Evolutionary conservation across 1,140 invertebrate species (phyloP), one percentile per base, ranked within the genome.

Genomic region (Microplitis mediator): DNA sequence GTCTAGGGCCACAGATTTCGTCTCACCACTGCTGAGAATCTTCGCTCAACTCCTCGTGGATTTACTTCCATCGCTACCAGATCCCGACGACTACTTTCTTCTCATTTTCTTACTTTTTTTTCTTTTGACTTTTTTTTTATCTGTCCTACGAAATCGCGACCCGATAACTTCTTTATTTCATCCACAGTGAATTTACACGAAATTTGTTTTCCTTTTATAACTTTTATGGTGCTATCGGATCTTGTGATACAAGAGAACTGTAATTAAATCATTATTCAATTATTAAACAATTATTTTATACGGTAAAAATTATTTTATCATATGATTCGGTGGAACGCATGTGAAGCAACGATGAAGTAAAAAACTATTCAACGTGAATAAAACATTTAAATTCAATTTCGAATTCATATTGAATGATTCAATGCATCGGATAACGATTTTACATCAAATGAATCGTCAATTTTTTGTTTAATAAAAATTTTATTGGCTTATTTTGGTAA

Each of bases 41-140:
- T 69, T 69, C n/a, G 52, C 54, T 70, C 45, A 62, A 62, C 50
- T 63, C 58, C 58, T 62, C 69, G 58, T 62, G 69, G 58, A 70
- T 70, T 70, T 70, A 70, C 69, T 45, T 50, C 68, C 2, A 70
- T 70, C 69, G 45, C 69, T 32, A 54, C n/a, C 39, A 58, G 60
- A 69, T 69, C 58, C 31, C 45, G 14, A 56, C 3, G 66, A 54
- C 66, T 45, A 23, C 16, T 36, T 69, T 50, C 23, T 39, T 16
- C 35, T 31, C 67, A 45, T 11, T 32, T 54, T 6, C 50, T 23
- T 9, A 36, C 34, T 68, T 56, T 58, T 31, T 5, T 13, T 61
- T 31, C 32, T 67, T 32, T 31, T 2, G 3, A 31, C 45, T 52
- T 32, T 13, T 13, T 13, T 34, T 60, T 50, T 58, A 69, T 56